These are phyloP conservation scores for Ficedula albicollis DNA, from an alignment of 2,797 vertebrate genomes.

Conservation along the genomic window DNA sequence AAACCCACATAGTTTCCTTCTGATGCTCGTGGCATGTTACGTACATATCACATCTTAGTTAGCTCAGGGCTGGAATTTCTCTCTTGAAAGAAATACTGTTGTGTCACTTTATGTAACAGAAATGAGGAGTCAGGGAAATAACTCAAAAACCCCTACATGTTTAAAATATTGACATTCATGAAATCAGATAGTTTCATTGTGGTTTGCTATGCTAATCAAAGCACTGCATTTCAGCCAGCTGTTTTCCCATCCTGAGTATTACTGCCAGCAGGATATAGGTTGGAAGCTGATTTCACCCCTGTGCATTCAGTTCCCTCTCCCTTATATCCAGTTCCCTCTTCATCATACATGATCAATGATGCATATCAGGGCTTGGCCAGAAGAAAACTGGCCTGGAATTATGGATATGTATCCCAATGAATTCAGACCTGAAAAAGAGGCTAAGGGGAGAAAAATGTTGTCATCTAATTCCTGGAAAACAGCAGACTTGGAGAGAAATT, in stretches of 20 bases:
- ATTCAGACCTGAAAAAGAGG: neutral
- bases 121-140: neutral
- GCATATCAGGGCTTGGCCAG: neutral
- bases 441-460: neutral
- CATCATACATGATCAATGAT: neutral
- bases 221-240: neutral
- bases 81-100: neutral
- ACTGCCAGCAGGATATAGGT: neutral
- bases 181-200: neutral
- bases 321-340: neutral
- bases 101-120: neutral
- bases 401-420: neutral
- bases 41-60: neutral
- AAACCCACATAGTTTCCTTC: neutral
- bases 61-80: neutral
- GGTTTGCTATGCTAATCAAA: neutral
- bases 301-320: neutral
- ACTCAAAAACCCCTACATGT: neutral
- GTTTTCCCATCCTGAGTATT: neutral
- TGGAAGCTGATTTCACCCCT: neutral
- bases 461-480: neutral
- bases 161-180: neutral
- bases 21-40: rapidly evolving
- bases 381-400: neutral
- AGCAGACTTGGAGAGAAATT: neutral